Evolutionary conservation across 2,113 vertebrate genomes (phyloP).

Genomic region (Colossoma macropomum): DNA sequence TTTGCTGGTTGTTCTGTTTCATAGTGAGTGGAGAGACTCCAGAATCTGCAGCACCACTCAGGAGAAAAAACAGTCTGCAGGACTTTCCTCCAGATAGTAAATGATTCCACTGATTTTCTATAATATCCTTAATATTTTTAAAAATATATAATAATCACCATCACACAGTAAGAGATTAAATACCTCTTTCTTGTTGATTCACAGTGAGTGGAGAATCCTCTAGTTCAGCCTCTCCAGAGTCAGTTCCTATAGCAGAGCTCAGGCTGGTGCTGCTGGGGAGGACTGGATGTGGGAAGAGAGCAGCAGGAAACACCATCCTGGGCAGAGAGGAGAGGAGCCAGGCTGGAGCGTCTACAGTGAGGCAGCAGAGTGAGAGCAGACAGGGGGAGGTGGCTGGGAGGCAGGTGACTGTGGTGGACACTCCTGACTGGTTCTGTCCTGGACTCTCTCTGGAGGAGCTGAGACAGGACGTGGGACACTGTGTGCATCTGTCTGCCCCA

Average conservation of each 20-base stretch:
- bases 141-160: too few species aligned
- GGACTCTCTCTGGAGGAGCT: conserved; percentile 1
- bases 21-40: conserved; percentile 1
- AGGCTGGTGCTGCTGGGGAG: conserved; percentile 14
- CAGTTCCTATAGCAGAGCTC: neutral
- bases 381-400: conserved; percentile 35
- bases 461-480: conserved; percentile 25
- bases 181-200: neutral
- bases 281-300: conserved; percentile 43
- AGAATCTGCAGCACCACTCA: conserved; percentile 2
- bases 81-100: neutral
- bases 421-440: conserved; percentile 37
- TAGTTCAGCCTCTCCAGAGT: neutral
- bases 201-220: neutral
- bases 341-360: conserved; percentile 16
- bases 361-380: conserved; percentile 22
- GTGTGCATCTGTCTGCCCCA: conserved; percentile 26
- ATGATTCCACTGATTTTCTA: neutral
- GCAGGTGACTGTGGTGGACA: conserved; percentile 45
- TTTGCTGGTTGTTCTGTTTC: neutral
- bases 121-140: too few species aligned
- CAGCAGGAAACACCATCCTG: conserved; percentile 55
- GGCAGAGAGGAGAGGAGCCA: conserved; percentile 30
- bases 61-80: neutral
- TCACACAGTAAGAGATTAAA: too few species aligned